Conservation (phyloP, 2,888 invertebrate species). For the Hololepta plana region DNA sequence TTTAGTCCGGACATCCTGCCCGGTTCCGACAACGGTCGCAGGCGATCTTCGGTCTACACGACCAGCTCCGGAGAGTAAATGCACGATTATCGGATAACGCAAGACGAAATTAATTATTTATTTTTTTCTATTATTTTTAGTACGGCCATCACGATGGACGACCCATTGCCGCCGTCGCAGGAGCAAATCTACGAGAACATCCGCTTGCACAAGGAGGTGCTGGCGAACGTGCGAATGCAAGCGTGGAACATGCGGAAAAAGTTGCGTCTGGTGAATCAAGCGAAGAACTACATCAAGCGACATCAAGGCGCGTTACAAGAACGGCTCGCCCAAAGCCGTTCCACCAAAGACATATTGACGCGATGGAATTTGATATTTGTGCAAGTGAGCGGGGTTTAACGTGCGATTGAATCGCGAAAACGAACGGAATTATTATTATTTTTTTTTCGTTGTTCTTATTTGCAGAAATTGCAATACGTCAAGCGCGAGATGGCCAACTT, state of each 20-base stretch:
- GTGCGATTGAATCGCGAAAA: neutral
- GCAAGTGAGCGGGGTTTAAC: conserved; percentile 62
- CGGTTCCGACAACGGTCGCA: conserved; percentile 27
- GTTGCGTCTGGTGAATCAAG: conserved; percentile 62
- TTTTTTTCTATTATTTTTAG: conserved; percentile 25
- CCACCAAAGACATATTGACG: conserved; percentile 69
- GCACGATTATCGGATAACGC: neutral
- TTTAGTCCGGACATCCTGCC: conserved; percentile 30
- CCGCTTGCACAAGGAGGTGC: conserved; percentile 77
- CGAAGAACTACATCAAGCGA: conserved; percentile 70
- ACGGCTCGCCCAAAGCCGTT: conserved; percentile 73
- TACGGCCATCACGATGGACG: conserved; percentile 63
- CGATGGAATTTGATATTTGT: conserved; percentile 64
- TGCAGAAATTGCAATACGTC: conserved; percentile 65
- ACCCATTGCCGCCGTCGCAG: conserved; percentile 41
- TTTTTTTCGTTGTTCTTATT: conserved; percentile 9
- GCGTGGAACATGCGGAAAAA: conserved; percentile 72
- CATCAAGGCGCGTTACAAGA: conserved; percentile 85
- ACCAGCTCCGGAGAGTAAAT: conserved; percentile 76
- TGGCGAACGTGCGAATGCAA: conserved; percentile 70
- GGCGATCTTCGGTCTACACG: conserved; percentile 61
- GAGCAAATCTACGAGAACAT: conserved; percentile 85
- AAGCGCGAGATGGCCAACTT: conserved; percentile 74
- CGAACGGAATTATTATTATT: neutral
- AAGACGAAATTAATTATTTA: conserved; percentile 1